A percentile compares a stretch with the other conserved stretches of the same genome.
Evolutionary conservation across 1,140 invertebrate genomes (phyloP).

Genomic region (Pantala flavescens): DNA sequence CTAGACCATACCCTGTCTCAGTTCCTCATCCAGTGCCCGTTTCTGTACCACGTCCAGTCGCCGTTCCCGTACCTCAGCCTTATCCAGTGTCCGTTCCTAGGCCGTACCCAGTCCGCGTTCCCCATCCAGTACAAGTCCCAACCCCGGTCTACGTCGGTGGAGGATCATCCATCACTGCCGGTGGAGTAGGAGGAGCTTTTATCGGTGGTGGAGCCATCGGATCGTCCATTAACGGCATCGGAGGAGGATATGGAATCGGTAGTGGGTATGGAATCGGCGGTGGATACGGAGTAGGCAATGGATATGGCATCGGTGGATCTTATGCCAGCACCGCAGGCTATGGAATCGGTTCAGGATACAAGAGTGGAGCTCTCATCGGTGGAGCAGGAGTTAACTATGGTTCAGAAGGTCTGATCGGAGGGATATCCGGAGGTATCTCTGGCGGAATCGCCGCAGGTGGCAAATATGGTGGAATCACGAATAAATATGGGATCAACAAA

Average conservation of each 20-base stretch:
- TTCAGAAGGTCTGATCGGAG: too few species aligned
- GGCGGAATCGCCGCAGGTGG: too few species aligned
- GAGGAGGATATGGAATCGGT: background rate
- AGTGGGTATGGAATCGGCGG: background rate
- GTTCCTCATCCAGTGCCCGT: background rate
- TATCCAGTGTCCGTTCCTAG: background rate
- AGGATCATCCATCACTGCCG: background rate
- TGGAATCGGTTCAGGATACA: background rate
- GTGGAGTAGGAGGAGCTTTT: too few species aligned
- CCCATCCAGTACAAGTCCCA: background rate
- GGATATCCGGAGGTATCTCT: too few species aligned
- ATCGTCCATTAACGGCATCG: background rate
- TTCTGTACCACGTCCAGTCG: background rate
- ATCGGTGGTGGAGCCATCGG: background rate
- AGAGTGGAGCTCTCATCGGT: too few species aligned
- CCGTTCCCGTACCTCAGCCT: background rate
- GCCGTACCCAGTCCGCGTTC: background rate
- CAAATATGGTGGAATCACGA: too few species aligned
- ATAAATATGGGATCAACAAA: too few species aligned
- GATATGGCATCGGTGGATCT: background rate
- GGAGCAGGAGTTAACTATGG: too few species aligned
- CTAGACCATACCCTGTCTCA: background rate
- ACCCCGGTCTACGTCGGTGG: background rate
- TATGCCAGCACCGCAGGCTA: background rate
- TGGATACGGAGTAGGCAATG: background rate